These are phyloP conservation scores for Rhagoletis zephyria DNA, from an alignment of 1,140 invertebrate genomes.

Conservation along the genomic window DNA sequence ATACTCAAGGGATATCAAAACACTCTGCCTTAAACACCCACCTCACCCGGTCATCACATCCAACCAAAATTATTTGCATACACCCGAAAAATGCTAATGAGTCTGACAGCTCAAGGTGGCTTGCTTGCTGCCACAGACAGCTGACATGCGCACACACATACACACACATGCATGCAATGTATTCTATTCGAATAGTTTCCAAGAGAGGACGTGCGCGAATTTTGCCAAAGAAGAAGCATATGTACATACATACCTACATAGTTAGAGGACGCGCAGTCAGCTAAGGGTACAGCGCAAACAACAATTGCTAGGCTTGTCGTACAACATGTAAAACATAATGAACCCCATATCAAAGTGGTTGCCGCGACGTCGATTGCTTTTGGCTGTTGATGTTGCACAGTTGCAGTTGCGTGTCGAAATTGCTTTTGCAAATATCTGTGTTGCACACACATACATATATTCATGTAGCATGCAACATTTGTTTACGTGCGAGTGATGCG, in stretches of 20 bases:
- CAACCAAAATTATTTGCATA: background rate
- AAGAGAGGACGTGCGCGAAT: too few relatives aligned
- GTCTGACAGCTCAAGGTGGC: conserved; percentile 35
- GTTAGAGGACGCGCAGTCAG: background rate
- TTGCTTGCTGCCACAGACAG: background rate
- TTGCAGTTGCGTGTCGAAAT: conserved; percentile 3
- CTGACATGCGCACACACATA: background rate
- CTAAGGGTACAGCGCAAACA: background rate
- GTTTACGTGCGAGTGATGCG: background rate
- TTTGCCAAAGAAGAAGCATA: too few relatives aligned
- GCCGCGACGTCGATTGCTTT: background rate
- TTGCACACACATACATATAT: too few relatives aligned
- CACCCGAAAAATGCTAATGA: conserved; percentile 36
- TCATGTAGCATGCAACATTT: background rate
- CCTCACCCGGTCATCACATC: background rate
- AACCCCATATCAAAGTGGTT: background rate
- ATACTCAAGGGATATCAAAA: too few relatives aligned
- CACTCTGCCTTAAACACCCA: too few relatives aligned
- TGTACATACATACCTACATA: too few relatives aligned
- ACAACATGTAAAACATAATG: conserved; percentile 53
- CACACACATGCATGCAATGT: background rate
- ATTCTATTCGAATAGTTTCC: too few relatives aligned
- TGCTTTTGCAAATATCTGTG: background rate
- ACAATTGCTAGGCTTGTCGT: conserved; percentile 34
- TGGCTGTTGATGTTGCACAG: background rate